A percentile compares a stretch with the other conserved stretches of the same genome.
Evolutionary conservation across 2,113 vertebrate genomes (phyloP).

Genomic region (Thamnophis sirtalis): DNA sequence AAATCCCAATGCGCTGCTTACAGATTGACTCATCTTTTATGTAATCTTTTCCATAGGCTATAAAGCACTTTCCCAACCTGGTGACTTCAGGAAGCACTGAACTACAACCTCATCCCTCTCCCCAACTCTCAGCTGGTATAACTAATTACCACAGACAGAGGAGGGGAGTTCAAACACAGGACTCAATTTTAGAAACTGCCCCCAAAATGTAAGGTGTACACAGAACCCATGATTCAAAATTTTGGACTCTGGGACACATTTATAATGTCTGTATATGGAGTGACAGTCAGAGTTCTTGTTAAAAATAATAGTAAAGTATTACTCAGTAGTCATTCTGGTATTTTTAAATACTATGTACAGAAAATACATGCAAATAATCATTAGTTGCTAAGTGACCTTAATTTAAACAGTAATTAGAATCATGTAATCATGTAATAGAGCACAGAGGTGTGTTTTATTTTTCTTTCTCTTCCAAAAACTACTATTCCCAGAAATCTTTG

Average conservation of each 20-base stretch:
- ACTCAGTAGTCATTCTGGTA: neutral
- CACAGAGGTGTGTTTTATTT: neutral
- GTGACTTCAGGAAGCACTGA: neutral
- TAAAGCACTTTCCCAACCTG: neutral
- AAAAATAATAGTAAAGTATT: neutral
- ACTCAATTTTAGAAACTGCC: neutral
- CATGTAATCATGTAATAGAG: neutral
- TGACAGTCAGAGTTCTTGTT: neutral
- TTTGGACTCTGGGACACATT: neutral
- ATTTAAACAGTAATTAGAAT: neutral
- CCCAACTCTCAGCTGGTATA: neutral
- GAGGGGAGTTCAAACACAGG: neutral
- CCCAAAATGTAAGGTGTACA: neutral
- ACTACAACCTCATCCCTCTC: neutral
- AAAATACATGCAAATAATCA: conserved; percentile 38
- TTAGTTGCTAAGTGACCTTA: conserved; percentile 19
- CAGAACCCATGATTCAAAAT: neutral
- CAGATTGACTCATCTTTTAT: conserved; percentile 52
- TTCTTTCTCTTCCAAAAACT: neutral
- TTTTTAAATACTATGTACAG: conserved; percentile 28
- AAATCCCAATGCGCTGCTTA: conserved; percentile 56
- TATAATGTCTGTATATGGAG: neutral
- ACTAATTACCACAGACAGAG: neutral
- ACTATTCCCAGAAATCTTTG: neutral
- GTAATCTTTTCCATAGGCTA: conserved; percentile 11